These are phyloP conservation scores for Acrocyrtus sp. DNA, from an alignment of 2,888 invertebrate genomes.

Conservation along the genomic window DNA sequence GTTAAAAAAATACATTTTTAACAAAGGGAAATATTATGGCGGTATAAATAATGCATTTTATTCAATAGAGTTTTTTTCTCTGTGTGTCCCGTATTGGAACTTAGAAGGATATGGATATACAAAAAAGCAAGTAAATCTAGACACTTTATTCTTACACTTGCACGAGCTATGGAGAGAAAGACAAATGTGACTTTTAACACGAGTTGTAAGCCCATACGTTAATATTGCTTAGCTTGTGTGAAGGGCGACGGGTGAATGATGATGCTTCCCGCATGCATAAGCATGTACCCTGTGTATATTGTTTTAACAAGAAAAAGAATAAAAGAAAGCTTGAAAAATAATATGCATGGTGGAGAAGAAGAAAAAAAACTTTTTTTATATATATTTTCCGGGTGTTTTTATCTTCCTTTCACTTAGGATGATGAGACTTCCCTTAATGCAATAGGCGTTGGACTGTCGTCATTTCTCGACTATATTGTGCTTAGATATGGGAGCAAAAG, in stretches of 20 bases:
- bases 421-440: too few relatives aligned
- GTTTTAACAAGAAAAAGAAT: background rate
- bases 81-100: too few relatives aligned
- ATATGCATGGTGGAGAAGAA: background rate
- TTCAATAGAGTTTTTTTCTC: too few relatives aligned
- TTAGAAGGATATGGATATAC: too few relatives aligned
- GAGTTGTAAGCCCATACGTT: constrained; percentile 38
- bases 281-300: background rate
- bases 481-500: background rate
- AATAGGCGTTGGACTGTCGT: too few relatives aligned
- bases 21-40: too few relatives aligned
- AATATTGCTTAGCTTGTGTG: constrained; percentile 33
- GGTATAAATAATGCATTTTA: too few relatives aligned
- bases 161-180: constrained; percentile 27
- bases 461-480: background rate
- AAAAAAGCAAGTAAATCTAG: too few relatives aligned
- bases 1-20: constrained; percentile 18
- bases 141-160: too few relatives aligned
- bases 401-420: too few relatives aligned
- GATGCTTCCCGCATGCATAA: constrained; percentile 26
- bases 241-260: constrained; percentile 33
- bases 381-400: constrained; percentile 12
- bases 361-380: constrained; percentile 12
- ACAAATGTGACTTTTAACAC: constrained; percentile 47
- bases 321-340: background rate